Percentiles rank a stretch among this genome's conserved stretches.
phyloP scores from a whole-genome alignment of 2,113 vertebrate species.

The Nanorana parkeri region DNA sequence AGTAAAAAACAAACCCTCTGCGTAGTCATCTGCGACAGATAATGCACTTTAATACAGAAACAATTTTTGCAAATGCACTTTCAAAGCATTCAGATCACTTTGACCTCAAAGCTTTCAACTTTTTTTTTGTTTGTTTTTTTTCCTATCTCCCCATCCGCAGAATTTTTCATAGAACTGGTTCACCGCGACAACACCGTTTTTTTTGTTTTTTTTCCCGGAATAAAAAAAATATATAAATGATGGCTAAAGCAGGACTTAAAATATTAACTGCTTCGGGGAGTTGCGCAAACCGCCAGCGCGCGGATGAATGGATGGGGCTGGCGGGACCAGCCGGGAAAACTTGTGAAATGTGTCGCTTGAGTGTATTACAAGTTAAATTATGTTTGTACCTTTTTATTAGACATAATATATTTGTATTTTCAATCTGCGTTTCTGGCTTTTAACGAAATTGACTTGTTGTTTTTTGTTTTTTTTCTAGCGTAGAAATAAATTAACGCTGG shows the following conservation, averaged over 20 bases:
- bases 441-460: conserved; percentile 2
- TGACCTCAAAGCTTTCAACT: too few species aligned
- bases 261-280: conserved; percentile 27
- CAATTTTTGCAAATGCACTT: too few species aligned
- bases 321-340: neutral
- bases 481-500: neutral
- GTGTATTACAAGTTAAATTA: conserved; percentile 31
- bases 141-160: too few species aligned
- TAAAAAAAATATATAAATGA: too few species aligned
- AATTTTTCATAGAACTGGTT: neutral
- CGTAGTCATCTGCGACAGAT: too few species aligned
- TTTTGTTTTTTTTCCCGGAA: neutral
- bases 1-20: too few species aligned
- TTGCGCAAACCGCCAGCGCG: conserved; percentile 1
- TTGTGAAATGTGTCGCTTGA: neutral
- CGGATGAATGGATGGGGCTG: conserved; percentile 21
- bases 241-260: conserved; percentile 7
- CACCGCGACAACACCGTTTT: neutral
- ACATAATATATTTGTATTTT: neutral
- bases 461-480: neutral
- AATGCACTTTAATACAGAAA: too few species aligned
- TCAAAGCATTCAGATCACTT: too few species aligned
- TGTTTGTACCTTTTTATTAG: neutral
- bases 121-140: too few species aligned
- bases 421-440: neutral